Base-by-base conservation (phyloP, 1,140 invertebrate species). In the Brachystomella parvula region DNA sequence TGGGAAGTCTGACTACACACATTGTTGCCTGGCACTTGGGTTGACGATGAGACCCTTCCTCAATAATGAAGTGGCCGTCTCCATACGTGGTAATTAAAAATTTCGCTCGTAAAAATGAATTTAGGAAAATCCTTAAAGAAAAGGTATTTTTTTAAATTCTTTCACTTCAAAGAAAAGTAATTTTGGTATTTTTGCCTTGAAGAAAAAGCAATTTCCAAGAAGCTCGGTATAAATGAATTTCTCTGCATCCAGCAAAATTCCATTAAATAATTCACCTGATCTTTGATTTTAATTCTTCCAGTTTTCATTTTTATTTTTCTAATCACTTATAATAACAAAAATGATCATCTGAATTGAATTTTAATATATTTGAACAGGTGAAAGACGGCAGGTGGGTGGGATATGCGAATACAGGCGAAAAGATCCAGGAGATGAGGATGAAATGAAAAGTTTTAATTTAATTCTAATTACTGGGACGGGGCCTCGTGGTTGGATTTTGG, bases 391-490 rank as follows among this genome's bases (percentile, higher is more conserved):
- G 12, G 49, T 53, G 12, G 49, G 49, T 26, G 49, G 49, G 49
- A 15, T 53, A 17, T 53, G 49, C 24, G 49, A 53, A 26, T 15
- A 9, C 9, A 12, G 49, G 24, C 9, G 9, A 6, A 53, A 3
- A 6, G 49, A 53, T 24, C 49, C 49, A 6, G 49, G 24, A 6
- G 49, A 53, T 24, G 49, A 15, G 9, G 39, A 44, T 12, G 39
- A 12, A n/a, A 53, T 24, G 49, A 24, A 15, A 53, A 53, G 49
- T 53, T 24, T 53, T 12, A 53, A 53, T 53, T 24, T 53, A 24
- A 53, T 53, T 53, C 24, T 53, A 24, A 53, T 53, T 17, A 53
- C 15, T 53, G 49, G 49, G 24, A 53, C 49, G 24, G 49, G 49
- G 24, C 49, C 49, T 53, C 6, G 21, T 24, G 49, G 49, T 26